Evolutionary conservation across 2,113 vertebrate genomes (phyloP).

Genomic region (Callionymus lyra): DNA sequence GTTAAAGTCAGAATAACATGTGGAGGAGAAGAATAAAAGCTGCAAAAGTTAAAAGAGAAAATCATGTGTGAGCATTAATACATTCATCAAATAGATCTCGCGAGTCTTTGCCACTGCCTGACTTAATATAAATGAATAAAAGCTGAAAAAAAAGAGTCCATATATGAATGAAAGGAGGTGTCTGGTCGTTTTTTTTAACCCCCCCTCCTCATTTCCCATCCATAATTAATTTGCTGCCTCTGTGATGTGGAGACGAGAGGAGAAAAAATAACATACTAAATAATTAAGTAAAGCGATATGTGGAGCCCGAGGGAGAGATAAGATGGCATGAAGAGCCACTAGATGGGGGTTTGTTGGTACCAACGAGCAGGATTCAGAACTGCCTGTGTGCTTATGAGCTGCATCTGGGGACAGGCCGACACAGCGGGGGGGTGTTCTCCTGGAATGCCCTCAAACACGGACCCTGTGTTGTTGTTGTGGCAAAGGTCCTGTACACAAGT

Average conservation of each 20-base stretch:
- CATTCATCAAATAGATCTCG: constrained; percentile 37
- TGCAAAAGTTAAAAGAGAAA: not conserved
- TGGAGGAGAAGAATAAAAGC: constrained; percentile 19
- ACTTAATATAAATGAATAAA: constrained; percentile 63
- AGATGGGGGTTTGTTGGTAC: constrained; percentile 24
- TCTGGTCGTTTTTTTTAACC: constrained; percentile 39
- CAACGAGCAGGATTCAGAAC: constrained; percentile 19
- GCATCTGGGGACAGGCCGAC: not conserved
- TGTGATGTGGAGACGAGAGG: constrained; percentile 58
- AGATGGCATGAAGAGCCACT: constrained; percentile 41
- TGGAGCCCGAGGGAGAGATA: constrained; percentile 34
- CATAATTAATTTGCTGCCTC: constrained; percentile 62
- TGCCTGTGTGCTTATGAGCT: constrained; percentile 17
- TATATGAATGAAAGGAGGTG: constrained; percentile 52
- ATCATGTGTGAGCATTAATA: constrained; percentile 51
- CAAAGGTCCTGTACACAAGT: constrained; percentile 8
- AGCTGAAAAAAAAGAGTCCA: constrained; percentile 52
- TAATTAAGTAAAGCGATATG: constrained; percentile 60
- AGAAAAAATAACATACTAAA: constrained; percentile 58
- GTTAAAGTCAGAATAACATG: not conserved
- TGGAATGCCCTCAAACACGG: constrained; percentile 8
- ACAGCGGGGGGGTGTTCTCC: not conserved
- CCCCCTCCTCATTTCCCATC: constrained; percentile 26
- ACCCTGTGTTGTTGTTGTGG: constrained; percentile 17
- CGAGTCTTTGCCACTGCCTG: constrained; percentile 42